phyloP scores from a whole-genome alignment of 1,140 invertebrate species.

The Drosophila burlai region DNA sequence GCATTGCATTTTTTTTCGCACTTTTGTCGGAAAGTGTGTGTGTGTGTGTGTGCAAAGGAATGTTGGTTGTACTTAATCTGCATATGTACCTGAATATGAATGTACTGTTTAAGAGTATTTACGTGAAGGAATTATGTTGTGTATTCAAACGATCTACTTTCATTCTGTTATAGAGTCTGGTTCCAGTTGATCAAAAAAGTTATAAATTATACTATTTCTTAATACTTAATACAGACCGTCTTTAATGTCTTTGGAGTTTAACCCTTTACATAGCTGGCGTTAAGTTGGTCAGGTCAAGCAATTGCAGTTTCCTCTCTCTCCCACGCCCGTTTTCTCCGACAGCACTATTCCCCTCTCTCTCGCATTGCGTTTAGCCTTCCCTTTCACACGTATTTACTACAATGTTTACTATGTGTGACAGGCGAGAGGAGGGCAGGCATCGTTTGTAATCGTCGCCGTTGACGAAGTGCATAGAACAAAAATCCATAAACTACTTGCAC shows the following conservation, averaged over 20 bases:
- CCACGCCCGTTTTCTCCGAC: neutral
- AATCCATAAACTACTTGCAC: conserved; percentile 80
- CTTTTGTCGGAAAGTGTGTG: conserved; percentile 6
- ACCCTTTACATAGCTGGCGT: conserved; percentile 6
- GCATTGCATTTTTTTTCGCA: conserved; percentile 31
- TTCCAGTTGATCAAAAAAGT: neutral
- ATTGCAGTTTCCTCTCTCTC: conserved; percentile 4
- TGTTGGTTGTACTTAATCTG: conserved; percentile 23
- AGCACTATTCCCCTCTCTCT: conserved; percentile 8
- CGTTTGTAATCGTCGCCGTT: conserved; percentile 38
- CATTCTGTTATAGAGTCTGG: neutral
- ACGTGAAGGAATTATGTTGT: conserved; percentile 11
- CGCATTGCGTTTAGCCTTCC: conserved; percentile 8
- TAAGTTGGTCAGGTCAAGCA: conserved; percentile 47
- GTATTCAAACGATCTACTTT: neutral
- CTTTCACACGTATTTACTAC: conserved; percentile 70
- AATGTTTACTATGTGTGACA: conserved; percentile 80
- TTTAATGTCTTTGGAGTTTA: neutral
- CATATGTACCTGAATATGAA: neutral
- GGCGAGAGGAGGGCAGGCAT: conserved; percentile 11
- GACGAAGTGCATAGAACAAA: conserved; percentile 48
- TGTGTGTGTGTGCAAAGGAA: neutral
- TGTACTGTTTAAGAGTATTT: neutral
- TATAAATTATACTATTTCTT: neutral
- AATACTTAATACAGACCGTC: neutral